Conservation (phyloP, 2,113 vertebrate species). For the Tinamus guttatus region DNA sequence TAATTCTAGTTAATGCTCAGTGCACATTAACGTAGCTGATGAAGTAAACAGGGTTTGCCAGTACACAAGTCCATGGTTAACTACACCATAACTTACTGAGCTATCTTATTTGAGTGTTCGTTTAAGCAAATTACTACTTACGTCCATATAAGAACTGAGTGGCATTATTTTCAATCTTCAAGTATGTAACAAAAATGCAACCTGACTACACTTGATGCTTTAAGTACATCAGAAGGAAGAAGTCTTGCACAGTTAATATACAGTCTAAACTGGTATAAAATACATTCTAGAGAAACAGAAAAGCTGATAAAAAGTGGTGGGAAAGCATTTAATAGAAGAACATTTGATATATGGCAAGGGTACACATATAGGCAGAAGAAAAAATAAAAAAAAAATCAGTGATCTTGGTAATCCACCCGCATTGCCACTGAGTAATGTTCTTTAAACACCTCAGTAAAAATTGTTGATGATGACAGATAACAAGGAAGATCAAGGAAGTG, state of each 20-base stretch:
- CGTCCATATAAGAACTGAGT: neutral
- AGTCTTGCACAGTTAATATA: neutral
- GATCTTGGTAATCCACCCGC: neutral
- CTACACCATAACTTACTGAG: slow-evolving; percentile 16
- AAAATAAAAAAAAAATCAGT: neutral
- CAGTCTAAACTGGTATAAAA: neutral
- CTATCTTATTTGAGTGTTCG: neutral
- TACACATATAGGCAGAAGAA: neutral
- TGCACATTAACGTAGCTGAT: neutral
- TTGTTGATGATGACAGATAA: neutral
- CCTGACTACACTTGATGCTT: neutral
- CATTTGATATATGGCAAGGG: neutral
- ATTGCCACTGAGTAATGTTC: neutral
- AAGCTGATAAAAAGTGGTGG: neutral
- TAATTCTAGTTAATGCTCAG: neutral
- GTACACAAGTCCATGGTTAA: neutral
- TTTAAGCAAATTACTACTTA: neutral
- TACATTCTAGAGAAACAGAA: neutral
- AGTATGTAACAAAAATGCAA: neutral
- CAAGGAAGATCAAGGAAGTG: neutral
- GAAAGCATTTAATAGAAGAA: neutral
- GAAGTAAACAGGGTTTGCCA: neutral
- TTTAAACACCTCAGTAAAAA: neutral
- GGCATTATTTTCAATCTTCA: neutral
- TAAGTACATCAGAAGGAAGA: neutral